Percentiles rank a stretch among this genome's conserved stretches.
These are phyloP conservation scores for Agrypnia vestita DNA, from an alignment of 1,140 invertebrate species.

Conservation along the genomic window DNA sequence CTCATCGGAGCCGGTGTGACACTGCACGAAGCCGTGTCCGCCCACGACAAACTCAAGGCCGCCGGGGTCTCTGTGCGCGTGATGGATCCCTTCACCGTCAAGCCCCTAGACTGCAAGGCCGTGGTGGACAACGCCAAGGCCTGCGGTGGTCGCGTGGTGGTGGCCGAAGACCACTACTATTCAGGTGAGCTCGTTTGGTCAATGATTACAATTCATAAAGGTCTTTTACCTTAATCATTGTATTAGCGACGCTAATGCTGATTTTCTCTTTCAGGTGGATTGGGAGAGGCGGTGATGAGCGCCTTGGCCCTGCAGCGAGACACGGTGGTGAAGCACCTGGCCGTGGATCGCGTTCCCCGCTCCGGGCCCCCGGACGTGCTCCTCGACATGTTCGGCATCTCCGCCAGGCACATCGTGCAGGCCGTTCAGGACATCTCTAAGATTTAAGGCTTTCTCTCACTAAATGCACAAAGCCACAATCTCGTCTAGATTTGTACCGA, in stretches of 20 bases:
- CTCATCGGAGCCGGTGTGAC: slow-evolving; percentile 96
- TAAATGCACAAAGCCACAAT: no score
- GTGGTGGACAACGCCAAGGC: slow-evolving; percentile 87
- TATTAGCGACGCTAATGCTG: neutral
- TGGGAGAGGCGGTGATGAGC: slow-evolving; percentile 94
- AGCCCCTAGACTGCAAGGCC: slow-evolving; percentile 90
- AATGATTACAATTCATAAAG: neutral
- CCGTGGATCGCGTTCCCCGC: slow-evolving; percentile 89
- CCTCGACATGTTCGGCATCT: slow-evolving; percentile 92
- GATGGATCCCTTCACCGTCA: slow-evolving; percentile 96
- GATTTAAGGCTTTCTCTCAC: neutral
- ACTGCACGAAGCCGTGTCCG: slow-evolving; percentile 90
- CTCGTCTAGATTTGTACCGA: no score
- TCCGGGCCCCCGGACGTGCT: slow-evolving; percentile 91
- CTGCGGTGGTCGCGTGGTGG: slow-evolving; percentile 87
- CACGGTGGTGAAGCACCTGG: slow-evolving; percentile 88
- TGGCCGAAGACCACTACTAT: slow-evolving; percentile 98
- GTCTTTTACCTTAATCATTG: neutral
- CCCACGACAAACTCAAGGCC: slow-evolving; percentile 82
- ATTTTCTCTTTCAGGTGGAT: slow-evolving; percentile 67
- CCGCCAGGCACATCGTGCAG: slow-evolving; percentile 83
- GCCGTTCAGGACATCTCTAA: slow-evolving; percentile 75
- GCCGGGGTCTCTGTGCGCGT: slow-evolving; percentile 84
- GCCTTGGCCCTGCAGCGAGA: slow-evolving; percentile 83
- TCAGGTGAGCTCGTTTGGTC: slow-evolving; percentile 77